Percentiles rank a stretch among this genome's conserved stretches.
phyloP scores from a whole-genome alignment of 2,113 vertebrate species.

The Sardina pilchardus region DNA sequence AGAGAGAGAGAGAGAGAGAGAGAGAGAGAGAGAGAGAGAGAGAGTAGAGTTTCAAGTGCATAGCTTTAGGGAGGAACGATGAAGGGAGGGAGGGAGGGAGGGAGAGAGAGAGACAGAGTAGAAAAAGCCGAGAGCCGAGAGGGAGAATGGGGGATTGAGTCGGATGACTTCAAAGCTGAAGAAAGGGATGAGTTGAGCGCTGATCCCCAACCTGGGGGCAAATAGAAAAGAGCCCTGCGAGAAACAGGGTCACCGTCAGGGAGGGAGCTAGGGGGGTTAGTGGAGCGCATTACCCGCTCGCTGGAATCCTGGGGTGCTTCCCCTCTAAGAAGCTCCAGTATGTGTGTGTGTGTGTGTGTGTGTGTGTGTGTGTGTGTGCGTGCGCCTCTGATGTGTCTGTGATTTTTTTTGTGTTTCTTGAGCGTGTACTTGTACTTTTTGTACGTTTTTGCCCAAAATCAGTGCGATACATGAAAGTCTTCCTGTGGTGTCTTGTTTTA shows the following conservation, averaged over 20 bases:
- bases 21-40: constrained; percentile 25
- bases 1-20: constrained; percentile 20
- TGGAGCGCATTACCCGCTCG: neutral
- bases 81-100: neutral
- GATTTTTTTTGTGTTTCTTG: neutral
- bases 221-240: constrained; percentile 32
- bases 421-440: neutral
- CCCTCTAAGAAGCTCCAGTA: neutral
- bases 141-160: constrained; percentile 2
- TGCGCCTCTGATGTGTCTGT: neutral
- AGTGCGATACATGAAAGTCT: neutral
- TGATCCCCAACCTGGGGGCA: constrained; percentile 46
- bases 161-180: constrained; percentile 44
- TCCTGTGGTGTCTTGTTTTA: neutral
- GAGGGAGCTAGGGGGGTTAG: neutral
- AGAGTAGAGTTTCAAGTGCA: constrained; percentile 13
- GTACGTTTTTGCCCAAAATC: neutral
- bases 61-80: neutral
- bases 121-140: neutral
- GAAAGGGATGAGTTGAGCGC: constrained; percentile 33
- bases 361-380: neutral
- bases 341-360: neutral
- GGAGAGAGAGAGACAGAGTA: constrained; percentile 1
- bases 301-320: neutral
- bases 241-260: constrained; percentile 1